Conservation (phyloP, 2,797 vertebrate genomes). For the Halcyon badia region DNA sequence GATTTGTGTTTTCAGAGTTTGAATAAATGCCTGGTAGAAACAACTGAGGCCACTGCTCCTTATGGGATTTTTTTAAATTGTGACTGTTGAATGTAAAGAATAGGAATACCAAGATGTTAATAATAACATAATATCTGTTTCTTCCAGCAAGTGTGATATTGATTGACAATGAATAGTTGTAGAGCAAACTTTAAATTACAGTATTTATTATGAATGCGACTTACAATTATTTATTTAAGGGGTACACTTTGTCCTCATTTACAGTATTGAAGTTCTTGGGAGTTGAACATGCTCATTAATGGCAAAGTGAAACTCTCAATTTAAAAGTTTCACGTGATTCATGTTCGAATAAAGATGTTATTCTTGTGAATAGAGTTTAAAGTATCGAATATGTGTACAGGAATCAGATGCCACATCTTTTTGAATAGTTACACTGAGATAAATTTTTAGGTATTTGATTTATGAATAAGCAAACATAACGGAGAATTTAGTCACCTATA, state of each 20-base stretch:
- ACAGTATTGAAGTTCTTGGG: slow-evolving; percentile 12
- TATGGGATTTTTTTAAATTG: not conserved
- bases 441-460: not conserved
- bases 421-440: not conserved
- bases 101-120: not conserved
- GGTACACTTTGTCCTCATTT: slow-evolving; percentile 21
- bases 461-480: not conserved
- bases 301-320: not conserved
- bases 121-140: not conserved
- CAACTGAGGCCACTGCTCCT: not conserved
- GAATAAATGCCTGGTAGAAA: not conserved
- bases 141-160: not conserved
- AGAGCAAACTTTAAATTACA: slow-evolving; percentile 49
- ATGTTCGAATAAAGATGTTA: not conserved
- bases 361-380: not conserved
- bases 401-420: not conserved
- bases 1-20: not conserved
- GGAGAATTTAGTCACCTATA: not conserved
- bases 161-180: slow-evolving; percentile 42
- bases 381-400: not conserved
- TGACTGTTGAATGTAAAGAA: slow-evolving; percentile 27
- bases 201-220: slow-evolving; percentile 51
- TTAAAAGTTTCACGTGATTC: not conserved
- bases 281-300: not conserved
- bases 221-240: slow-evolving; percentile 50